These are phyloP conservation scores for Athene cunicularia DNA, from an alignment of 2,113 vertebrate species.

Conservation along the genomic window DNA sequence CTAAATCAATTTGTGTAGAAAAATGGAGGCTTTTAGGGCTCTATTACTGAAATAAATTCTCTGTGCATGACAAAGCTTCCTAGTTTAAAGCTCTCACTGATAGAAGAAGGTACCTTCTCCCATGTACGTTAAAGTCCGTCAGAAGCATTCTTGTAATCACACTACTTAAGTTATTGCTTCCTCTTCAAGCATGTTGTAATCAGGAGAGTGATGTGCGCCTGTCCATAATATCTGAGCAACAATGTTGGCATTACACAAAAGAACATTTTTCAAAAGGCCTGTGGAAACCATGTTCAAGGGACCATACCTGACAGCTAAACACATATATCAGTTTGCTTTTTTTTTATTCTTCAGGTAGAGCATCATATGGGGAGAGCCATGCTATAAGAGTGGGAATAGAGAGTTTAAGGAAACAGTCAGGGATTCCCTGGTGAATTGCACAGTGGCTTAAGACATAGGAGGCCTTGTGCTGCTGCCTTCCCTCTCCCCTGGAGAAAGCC, in stretches of 20 bases:
- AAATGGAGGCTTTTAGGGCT: not conserved
- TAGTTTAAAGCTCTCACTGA: not conserved
- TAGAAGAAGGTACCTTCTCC: not conserved
- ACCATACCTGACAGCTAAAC: constrained; percentile 18
- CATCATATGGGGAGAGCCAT: not conserved
- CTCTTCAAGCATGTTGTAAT: not conserved
- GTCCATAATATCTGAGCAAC: not conserved
- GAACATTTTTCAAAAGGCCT: not conserved
- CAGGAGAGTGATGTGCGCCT: not conserved
- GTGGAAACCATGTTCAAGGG: not conserved
- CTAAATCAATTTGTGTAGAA: not conserved
- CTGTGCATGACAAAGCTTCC: not conserved
- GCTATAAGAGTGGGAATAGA: not conserved
- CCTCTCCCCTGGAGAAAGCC: not conserved
- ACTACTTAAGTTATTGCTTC: constrained; percentile 22
- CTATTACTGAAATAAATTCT: not conserved
- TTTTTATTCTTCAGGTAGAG: not conserved
- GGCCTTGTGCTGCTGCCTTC: not conserved
- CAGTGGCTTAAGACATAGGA: not conserved
- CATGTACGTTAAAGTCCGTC: not conserved
- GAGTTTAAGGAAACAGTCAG: not conserved
- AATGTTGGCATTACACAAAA: rapidly evolving
- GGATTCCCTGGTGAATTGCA: not conserved
- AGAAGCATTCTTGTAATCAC: not conserved
- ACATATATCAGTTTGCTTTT: not conserved